Percentiles rank a stretch among this genome's conserved stretches.
These are phyloP conservation scores for Ennomos erosarius DNA, from an alignment of 2,888 invertebrate species.

Conservation along the genomic window DNA sequence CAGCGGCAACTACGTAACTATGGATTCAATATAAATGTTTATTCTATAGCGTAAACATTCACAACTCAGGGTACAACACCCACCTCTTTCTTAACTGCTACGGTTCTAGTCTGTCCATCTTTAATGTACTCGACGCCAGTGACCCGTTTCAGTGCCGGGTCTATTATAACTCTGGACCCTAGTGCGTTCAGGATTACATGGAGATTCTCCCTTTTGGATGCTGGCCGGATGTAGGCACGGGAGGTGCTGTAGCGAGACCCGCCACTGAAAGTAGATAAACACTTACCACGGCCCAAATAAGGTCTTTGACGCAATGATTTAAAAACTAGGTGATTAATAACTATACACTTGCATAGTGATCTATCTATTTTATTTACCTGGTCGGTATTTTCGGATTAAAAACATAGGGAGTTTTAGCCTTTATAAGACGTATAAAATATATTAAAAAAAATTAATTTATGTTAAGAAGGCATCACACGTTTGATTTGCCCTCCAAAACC, in stretches of 20 bases:
- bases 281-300: no score
- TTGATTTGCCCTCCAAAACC: conserved; percentile 9
- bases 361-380: no score
- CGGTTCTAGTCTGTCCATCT: conserved; percentile 72
- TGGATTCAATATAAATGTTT: no score
- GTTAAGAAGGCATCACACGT: not conserved
- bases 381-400: no score
- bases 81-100: conserved; percentile 83
- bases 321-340: no score
- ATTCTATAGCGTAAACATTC: no score
- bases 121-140: conserved; percentile 86
- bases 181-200: conserved; percentile 87
- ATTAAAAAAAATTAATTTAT: not conserved
- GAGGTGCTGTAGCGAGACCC: conserved; percentile 87
- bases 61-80: not conserved
- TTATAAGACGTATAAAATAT: not conserved
- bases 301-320: no score
- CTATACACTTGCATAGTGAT: no score
- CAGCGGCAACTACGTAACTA: no score
- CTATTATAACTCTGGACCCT: conserved; percentile 84
- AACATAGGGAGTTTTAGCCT: no score
- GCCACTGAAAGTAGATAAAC: conserved; percentile 62
- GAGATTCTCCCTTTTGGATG: conserved; percentile 83
- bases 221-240: conserved; percentile 86
- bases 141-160: conserved; percentile 77